Evolutionary conservation across 2,888 invertebrate genomes (phyloP).

Genomic region (Caenorhabditis becei): DNA sequence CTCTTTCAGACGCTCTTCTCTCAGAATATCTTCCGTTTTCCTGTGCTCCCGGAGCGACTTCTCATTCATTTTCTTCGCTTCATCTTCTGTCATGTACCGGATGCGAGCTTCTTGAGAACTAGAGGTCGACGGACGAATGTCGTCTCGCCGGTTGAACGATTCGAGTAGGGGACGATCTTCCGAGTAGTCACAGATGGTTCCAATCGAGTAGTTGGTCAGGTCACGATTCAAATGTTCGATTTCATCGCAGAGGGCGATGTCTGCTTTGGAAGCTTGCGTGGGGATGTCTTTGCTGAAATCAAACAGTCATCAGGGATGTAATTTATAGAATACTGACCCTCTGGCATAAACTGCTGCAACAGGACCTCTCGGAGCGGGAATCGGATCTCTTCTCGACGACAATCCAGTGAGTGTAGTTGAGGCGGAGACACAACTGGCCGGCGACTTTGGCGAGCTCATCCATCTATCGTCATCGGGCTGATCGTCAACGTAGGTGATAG

Average conservation of each 20-base stretch:
- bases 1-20: slow-evolving; percentile 56
- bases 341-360: slow-evolving; percentile 63
- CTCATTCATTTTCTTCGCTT: slow-evolving; percentile 63
- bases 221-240: slow-evolving; percentile 68
- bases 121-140: slow-evolving; percentile 2
- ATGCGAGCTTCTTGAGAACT: slow-evolving; percentile 43
- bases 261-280: slow-evolving; percentile 33
- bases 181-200: slow-evolving; percentile 65
- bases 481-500: slow-evolving; percentile 26
- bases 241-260: slow-evolving; percentile 56
- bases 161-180: slow-evolving; percentile 68
- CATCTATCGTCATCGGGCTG: slow-evolving; percentile 27
- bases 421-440: slow-evolving; percentile 17
- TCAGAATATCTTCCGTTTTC: slow-evolving; percentile 52
- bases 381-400: slow-evolving; percentile 24
- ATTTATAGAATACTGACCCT: slow-evolving; percentile 30
- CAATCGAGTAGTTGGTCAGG: slow-evolving; percentile 70
- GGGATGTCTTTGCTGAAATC: slow-evolving; percentile 52
- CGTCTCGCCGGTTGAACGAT: slow-evolving; percentile 42
- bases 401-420: slow-evolving; percentile 48
- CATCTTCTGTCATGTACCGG: slow-evolving; percentile 67
- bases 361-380: slow-evolving; percentile 57
- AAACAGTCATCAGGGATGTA: neutral
- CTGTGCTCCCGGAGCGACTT: slow-evolving; percentile 66
- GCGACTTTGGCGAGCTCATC: slow-evolving; percentile 24